Conservation (phyloP, 1,140 invertebrate genomes). For the Hylaeus anthracinus region DNA sequence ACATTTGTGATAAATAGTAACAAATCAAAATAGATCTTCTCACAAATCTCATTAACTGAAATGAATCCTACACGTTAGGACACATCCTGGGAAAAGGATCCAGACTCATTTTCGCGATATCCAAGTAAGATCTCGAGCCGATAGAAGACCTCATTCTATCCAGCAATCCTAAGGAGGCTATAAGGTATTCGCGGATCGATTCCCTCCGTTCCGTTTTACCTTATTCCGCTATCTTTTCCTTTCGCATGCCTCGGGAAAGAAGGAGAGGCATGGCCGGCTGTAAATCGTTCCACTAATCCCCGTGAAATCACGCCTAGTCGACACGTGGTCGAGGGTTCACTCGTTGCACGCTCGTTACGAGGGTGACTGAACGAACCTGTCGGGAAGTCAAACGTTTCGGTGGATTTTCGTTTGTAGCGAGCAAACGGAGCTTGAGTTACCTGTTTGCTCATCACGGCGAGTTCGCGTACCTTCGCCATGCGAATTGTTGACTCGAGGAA, state of each 20-base stretch:
- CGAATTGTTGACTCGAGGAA: constrained; percentile 58
- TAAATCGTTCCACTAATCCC: constrained; percentile 40
- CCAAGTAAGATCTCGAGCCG: constrained; percentile 27
- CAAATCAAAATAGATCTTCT: no score
- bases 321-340: constrained; percentile 38
- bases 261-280: not conserved
- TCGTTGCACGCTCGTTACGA: constrained; percentile 25
- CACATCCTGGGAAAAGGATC: constrained; percentile 45
- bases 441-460: constrained; percentile 45
- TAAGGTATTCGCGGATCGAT: constrained; percentile 43
- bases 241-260: not conserved
- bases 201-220: not conserved
- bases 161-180: not conserved
- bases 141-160: constrained; percentile 26
- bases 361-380: not conserved
- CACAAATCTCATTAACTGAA: no score
- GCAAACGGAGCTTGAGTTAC: constrained; percentile 21
- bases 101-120: constrained; percentile 42
- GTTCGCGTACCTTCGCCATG: constrained; percentile 21
- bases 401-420: constrained; percentile 23
- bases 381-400: constrained; percentile 23
- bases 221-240: constrained; percentile 1
- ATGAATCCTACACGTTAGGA: no score
- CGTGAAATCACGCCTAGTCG: constrained; percentile 45
- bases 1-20: no score